Percentiles rank a stretch among this genome's conserved stretches.
These are phyloP conservation scores for Cephus spinipes DNA, from an alignment of 2,888 invertebrate species.

Conservation along the genomic window DNA sequence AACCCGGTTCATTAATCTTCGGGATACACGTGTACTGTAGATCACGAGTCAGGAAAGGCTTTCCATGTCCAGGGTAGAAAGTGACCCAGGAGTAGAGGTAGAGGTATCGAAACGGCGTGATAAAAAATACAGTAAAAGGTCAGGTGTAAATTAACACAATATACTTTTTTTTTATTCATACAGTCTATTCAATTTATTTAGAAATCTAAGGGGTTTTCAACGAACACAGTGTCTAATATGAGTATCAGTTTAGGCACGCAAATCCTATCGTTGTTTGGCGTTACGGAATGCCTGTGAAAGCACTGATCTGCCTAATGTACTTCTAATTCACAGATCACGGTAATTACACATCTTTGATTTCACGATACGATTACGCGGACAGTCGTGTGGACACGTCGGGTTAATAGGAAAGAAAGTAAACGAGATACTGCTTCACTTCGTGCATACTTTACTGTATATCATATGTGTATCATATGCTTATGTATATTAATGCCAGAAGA, in stretches of 20 bases:
- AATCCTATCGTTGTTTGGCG: background rate
- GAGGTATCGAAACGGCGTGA: background rate
- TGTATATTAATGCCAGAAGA: background rate
- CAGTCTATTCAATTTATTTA: background rate
- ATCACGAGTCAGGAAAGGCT: background rate
- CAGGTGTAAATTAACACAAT: background rate
- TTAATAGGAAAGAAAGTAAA: background rate
- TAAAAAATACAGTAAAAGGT: background rate
- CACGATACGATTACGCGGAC: background rate
- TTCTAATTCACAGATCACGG: background rate
- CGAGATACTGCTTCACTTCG: background rate
- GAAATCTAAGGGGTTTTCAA: background rate
- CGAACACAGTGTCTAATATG: background rate
- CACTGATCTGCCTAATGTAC: background rate
- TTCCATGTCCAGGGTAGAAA: background rate
- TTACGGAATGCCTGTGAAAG: background rate
- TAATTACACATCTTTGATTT: background rate
- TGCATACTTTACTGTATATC: background rate
- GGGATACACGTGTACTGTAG: background rate
- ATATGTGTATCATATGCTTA: background rate
- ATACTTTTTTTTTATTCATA: background rate
- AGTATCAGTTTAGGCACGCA: background rate
- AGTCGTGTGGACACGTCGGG: background rate
- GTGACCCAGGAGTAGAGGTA: background rate
- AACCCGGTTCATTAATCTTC: background rate